Base-by-base conservation (phyloP, 2,888 invertebrate species). In the Drosophila peninsularis region DNA sequence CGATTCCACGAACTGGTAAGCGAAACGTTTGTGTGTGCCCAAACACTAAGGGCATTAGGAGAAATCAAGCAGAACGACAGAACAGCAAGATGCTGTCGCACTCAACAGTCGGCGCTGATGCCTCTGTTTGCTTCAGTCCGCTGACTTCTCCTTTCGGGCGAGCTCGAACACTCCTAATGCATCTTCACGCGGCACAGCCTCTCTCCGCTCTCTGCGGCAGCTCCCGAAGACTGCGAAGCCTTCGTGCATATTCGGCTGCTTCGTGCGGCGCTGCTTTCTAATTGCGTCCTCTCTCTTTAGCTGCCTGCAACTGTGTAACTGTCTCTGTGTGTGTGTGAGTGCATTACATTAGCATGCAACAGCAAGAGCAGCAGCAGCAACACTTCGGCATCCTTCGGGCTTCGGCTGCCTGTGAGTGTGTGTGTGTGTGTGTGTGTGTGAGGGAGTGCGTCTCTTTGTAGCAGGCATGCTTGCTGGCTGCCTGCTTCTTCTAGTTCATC, bases 401-500 rank as follows among this genome's bases (percentile, higher is more conserved):
- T 24, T 77, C 77, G 77, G 78, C 71, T 62, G 80, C 62, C 69
- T 69, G 39, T 57, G 42, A 45, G 39, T 55, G 37, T 49, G 52
- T 58, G 37, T 57, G 53, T n/a, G 72, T 69, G 39, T 57, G 42
- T 50, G 39, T 55, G 37, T 49, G 52, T 58, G 37, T 57, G 53
- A 71, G 64, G 68, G 72, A 49, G 74, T 72, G 75, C 68, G 64
- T 75, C 71, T 71, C 78, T 81, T 75, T 62, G 56, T 69, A 49
- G 60, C 73, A 60, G 68, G 68, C 84, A 75, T 73, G 78, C 78
- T 68, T 72, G 87, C 80, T 56, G 82, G 85, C 68, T 76, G 88
- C 87, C 84, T 86, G 86, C 87, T 86, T 88, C 86, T 88, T 90
- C 90, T 90, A 90, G 90, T 90, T 84, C 80, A 85, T 90, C 90